These are phyloP conservation scores for Cataglyphis cursor DNA, from an alignment of 2,888 invertebrate genomes.

Conservation along the genomic window DNA sequence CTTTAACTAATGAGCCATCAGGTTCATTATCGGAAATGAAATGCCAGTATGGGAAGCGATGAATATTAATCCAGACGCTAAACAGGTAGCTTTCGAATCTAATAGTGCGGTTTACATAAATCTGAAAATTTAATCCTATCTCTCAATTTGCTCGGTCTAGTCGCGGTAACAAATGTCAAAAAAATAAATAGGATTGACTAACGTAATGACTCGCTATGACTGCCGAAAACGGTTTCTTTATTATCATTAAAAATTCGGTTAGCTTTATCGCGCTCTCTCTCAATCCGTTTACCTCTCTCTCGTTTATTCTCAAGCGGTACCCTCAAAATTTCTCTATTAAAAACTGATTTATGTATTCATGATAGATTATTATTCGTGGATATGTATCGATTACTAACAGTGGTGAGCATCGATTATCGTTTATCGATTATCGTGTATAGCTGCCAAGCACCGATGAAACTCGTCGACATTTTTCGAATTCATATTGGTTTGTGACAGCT, in stretches of 20 bases:
- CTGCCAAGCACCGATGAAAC: conserved; percentile 41
- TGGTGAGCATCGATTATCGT: conserved; percentile 48
- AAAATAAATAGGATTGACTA: conserved; percentile 26
- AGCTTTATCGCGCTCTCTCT: neutral
- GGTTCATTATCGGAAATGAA: conserved; percentile 38
- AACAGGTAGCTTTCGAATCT: conserved; percentile 19
- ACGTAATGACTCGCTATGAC: conserved; percentile 9
- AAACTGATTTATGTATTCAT: conserved; percentile 30
- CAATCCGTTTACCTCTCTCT: neutral
- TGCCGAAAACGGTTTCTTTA: conserved; percentile 32
- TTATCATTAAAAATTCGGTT: neutral
- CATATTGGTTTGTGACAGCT: conserved; percentile 43
- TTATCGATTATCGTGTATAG: conserved; percentile 48
- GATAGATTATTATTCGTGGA: conserved; percentile 52
- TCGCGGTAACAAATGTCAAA: conserved; percentile 24
- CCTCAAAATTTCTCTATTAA: conserved; percentile 54
- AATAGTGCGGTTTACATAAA: conserved; percentile 34
- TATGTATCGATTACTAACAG: conserved; percentile 44
- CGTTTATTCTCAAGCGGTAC: conserved; percentile 20
- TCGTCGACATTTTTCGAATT: conserved; percentile 48
- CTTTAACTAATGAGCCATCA: conserved; percentile 44
- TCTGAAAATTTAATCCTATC: conserved; percentile 19
- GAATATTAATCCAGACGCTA: conserved; percentile 40
- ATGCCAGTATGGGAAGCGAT: conserved; percentile 33
- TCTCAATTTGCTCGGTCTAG: conserved; percentile 22